Base-by-base conservation (phyloP, 2,113 vertebrate species). In the Aspiorhynchus laticeps region DNA sequence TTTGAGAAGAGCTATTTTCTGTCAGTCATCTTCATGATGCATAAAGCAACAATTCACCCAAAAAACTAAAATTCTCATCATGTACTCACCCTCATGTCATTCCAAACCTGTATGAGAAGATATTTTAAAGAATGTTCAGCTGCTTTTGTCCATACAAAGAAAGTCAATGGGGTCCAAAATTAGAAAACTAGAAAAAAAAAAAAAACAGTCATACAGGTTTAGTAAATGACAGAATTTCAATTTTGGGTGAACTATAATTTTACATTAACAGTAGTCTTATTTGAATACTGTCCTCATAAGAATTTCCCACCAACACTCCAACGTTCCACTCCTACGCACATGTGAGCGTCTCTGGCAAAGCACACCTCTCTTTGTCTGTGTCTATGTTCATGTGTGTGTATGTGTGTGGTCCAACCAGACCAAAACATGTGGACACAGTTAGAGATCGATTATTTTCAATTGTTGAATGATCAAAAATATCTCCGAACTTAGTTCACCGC, bases 341-440 rank as follows among this genome's bases (percentile, higher is more conserved):
- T 33, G 28, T 33, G 31, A 56, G 19, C 28, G 2, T 79, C 76
- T 36, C 48, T 79, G 76, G 48, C 28, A 78, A 78, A 51, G 15
- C 26, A 51, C 28, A 51, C 67, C 26, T 83, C 41, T 83, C 14
- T 83, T 3, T 83, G 63, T 71, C 10, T 83, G 80, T 83, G 63
- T 71, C 2, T 36, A 0, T 17, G 28, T n/a, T n/a, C 7, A 14
- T 36, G 67, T 36, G 67, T 69, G 65, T 31, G 28, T 33, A 17
- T 71, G 85, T 86, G 96, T 96, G 96, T 96, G 97, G 94, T 96
- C 96, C 89, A 21, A 41, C 56, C 63, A 91, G 86, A 88, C 65
- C 81, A 87, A 92, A 88, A 93, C 96, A 96, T 95, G 94, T 97
- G 96, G 94, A 95, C 90, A 90, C 90, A 90, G 93, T 97, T 96